phyloP scores from a whole-genome alignment of 1,140 invertebrate species.

The Ostrea denselamellosa region DNA sequence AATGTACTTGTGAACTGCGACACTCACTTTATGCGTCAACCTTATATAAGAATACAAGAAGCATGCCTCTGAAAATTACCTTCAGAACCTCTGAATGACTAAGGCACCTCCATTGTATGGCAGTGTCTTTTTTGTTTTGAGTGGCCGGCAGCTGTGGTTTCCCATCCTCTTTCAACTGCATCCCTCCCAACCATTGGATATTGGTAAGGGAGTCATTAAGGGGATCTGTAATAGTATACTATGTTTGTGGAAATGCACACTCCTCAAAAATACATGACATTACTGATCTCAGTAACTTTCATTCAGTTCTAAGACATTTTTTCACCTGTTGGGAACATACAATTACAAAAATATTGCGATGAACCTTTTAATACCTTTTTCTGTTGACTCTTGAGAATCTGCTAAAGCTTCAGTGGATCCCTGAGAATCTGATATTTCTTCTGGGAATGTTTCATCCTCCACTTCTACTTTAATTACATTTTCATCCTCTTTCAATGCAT shows the following conservation, averaged over 20 bases:
- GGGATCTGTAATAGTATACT: constrained; percentile 1
- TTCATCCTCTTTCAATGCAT: neutral
- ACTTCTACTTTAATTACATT: constrained; percentile 23
- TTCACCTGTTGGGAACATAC: neutral
- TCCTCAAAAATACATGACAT: neutral
- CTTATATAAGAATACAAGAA: no score
- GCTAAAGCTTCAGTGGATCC: neutral
- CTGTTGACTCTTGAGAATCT: constrained; percentile 15
- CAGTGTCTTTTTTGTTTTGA: constrained; percentile 32
- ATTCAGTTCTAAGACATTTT: no score
- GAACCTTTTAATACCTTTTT: neutral
- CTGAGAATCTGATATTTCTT: neutral
- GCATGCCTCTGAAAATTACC: constrained; percentile 41
- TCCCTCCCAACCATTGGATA: constrained; percentile 70
- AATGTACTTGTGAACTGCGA: no score
- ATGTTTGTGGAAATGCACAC: neutral
- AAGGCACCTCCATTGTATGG: constrained; percentile 53
- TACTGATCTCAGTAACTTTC: no score
- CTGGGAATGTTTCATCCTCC: neutral
- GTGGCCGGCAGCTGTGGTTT: constrained; percentile 42
- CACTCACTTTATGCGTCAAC: no score
- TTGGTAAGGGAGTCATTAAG: constrained; percentile 67
- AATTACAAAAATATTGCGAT: neutral
- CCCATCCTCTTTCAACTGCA: constrained; percentile 57
- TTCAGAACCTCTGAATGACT: constrained; percentile 48